phyloP scores from a whole-genome alignment of 1,140 invertebrate genomes.

The Laupala kohalensis region DNA sequence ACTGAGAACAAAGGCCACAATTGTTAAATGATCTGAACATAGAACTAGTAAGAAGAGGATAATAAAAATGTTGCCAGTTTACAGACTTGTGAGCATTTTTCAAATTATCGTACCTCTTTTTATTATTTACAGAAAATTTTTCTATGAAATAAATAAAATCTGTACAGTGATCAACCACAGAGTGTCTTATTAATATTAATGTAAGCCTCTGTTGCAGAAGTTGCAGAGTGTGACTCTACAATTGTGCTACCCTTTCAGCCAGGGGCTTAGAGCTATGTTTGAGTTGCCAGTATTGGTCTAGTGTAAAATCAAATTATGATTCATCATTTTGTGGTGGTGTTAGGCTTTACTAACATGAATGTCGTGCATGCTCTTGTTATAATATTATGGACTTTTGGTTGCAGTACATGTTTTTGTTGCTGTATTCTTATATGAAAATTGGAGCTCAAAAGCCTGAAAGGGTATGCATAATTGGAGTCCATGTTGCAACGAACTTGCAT shows the following conservation, averaged over 20 bases:
- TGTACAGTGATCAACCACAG: conserved; percentile 6
- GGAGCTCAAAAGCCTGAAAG: conserved; percentile 9
- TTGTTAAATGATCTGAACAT: not conserved
- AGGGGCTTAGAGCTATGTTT: not conserved
- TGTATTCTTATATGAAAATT: not conserved
- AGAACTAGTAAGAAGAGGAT: not conserved
- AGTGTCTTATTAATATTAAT: conserved; percentile 8
- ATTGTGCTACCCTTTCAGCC: conserved; percentile 13
- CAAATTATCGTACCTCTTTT: conserved; percentile 8
- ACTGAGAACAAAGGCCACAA: not conserved
- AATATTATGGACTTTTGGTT: not conserved
- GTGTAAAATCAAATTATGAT: not conserved
- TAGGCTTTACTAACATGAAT: not conserved
- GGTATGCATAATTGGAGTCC: conserved; percentile 9
- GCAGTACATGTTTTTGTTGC: not conserved
- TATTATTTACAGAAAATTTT: conserved; percentile 10
- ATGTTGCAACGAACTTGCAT: conserved; percentile 9
- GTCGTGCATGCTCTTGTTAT: not conserved
- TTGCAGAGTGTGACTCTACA: conserved; percentile 9
- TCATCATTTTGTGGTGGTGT: not conserved
- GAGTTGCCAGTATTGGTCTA: not conserved
- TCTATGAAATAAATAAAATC: conserved; percentile 1
- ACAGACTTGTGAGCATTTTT: conserved; percentile 7
- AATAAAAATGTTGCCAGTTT: conserved; percentile 9
- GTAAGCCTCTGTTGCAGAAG: conserved; percentile 12